These are phyloP conservation scores for Aricia artaxerxes DNA, from an alignment of 2,888 invertebrate species.

Conservation along the genomic window DNA sequence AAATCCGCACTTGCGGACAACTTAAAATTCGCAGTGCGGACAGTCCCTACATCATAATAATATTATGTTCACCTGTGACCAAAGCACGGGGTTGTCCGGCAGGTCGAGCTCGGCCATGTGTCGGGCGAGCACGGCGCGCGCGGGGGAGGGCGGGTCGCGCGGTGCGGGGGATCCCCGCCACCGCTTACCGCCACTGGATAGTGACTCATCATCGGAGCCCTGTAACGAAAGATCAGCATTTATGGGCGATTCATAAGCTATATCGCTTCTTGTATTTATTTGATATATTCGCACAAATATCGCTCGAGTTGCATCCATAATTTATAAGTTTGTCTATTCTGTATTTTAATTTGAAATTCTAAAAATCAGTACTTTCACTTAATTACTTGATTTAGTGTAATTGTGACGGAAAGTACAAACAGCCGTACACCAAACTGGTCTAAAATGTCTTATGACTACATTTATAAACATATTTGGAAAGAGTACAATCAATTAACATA, in stretches of 20 bases:
- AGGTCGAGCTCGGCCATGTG: constrained; percentile 57
- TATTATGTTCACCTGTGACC: constrained; percentile 60
- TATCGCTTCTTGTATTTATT: too few species aligned
- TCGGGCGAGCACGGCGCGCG: constrained; percentile 45
- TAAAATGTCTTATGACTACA: too few species aligned
- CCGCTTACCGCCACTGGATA: constrained; percentile 59
- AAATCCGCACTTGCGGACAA: too few species aligned
- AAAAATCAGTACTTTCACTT: neutral
- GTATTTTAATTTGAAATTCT: neutral
- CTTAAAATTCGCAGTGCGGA: too few species aligned
- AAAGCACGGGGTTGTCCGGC: constrained; percentile 56
- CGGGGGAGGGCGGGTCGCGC: constrained; percentile 64
- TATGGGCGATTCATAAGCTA: neutral
- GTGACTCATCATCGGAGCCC: constrained; percentile 70
- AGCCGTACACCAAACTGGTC: too few species aligned
- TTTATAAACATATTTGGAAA: too few species aligned
- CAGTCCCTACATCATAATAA: neutral
- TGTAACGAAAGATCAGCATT: constrained; percentile 39
- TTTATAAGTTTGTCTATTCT: too few species aligned
- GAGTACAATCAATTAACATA: neutral
- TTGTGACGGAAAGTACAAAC: neutral
- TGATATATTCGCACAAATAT: too few species aligned
- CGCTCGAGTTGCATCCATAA: too few species aligned
- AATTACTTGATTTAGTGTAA: neutral
- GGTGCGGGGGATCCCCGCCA: constrained; percentile 81